phyloP scores from a whole-genome alignment of 2,113 vertebrate genomes.

The Salvelinus namaycush region DNA sequence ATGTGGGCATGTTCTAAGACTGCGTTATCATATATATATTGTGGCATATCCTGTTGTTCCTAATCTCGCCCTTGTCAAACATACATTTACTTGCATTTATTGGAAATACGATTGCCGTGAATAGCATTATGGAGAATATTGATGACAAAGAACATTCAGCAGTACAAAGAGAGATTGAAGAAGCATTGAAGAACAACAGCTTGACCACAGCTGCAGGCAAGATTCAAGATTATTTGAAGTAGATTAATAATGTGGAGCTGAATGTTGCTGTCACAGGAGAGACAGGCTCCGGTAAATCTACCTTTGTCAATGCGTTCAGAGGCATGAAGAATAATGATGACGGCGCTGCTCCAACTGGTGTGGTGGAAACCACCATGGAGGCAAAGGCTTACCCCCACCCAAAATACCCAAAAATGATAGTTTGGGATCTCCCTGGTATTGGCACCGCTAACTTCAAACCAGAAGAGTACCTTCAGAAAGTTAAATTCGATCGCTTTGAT shows the following conservation, averaged over 20 bases:
- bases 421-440: conserved; percentile 77
- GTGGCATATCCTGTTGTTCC: no score
- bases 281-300: conserved; percentile 73
- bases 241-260: conserved; percentile 44
- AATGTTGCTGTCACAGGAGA: conserved; percentile 75
- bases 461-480: conserved; percentile 64
- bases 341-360: conserved; percentile 65
- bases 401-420: conserved; percentile 55
- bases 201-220: conserved; percentile 23
- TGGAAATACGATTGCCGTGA: no score
- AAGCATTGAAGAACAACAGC: conserved; percentile 21
- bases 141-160: conserved; percentile 5
- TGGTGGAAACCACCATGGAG: conserved; percentile 68
- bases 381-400: conserved; percentile 64
- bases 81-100: no score
- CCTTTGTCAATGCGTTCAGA: conserved; percentile 73
- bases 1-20: no score
- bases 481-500: conserved; percentile 66
- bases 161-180: conserved; percentile 17
- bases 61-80: no score
- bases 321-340: conserved; percentile 65
- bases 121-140: neutral
- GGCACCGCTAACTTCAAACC: conserved; percentile 66
- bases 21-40: no score
- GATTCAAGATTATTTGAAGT: conserved; percentile 39